Percentiles rank a stretch among this genome's conserved stretches.
Conservation (phyloP, 37 sponge, comb jelly and placozoan genomes). For the Bolinopsis microptera region DNA sequence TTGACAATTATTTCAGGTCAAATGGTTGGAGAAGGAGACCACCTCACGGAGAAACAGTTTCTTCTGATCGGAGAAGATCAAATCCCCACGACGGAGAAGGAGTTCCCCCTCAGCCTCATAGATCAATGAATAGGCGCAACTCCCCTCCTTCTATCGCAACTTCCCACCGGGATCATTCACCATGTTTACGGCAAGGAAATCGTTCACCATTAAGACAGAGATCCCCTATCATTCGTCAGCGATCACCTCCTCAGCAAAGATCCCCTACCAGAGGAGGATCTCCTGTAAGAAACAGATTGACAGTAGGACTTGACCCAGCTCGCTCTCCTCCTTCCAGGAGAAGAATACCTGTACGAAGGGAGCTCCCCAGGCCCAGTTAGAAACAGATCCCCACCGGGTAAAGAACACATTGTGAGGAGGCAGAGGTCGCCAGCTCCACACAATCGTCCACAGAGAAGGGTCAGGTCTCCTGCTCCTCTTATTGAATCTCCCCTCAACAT, state of each 20-base stretch:
- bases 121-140: not conserved
- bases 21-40: not conserved
- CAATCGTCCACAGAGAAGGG: not conserved
- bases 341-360: too few relatives aligned
- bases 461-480: not conserved
- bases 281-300: not conserved
- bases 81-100: not conserved
- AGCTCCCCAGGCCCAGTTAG: too few relatives aligned
- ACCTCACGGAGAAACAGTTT: not conserved
- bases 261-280: not conserved
- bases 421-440: not conserved
- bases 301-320: too few relatives aligned
- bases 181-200: not conserved
- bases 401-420: not conserved
- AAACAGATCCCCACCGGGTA: too few relatives aligned
- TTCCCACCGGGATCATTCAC: not conserved
- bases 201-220: not conserved
- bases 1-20: not conserved
- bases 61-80: not conserved
- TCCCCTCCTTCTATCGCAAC: not conserved
- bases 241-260: not conserved
- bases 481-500: not conserved
- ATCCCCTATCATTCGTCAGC: not conserved
- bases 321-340: too few relatives aligned
- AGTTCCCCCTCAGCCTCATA: not conserved